Evolutionary conservation across 1,140 invertebrate species (phyloP).

Genomic region (Danaus plexippus): DNA sequence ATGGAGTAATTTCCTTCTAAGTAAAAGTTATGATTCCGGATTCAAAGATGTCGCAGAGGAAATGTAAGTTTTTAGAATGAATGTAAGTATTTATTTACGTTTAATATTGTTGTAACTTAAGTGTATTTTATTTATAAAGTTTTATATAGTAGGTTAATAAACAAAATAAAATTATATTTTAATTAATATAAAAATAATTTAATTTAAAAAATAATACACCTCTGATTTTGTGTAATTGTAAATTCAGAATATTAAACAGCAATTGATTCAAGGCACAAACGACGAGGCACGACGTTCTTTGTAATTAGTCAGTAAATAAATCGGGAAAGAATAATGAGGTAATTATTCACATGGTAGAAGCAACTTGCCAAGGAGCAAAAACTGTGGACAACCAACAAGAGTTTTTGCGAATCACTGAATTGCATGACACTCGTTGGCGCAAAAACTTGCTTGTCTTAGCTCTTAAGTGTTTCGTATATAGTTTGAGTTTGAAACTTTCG

Average conservation of each 20-base stretch:
- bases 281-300: background rate
- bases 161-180: no score
- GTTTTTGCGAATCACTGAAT: slow-evolving; percentile 20
- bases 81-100: no score
- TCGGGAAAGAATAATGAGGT: slow-evolving; percentile 15
- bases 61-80: no score
- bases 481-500: slow-evolving; percentile 43
- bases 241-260: no score
- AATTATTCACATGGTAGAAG: slow-evolving; percentile 19
- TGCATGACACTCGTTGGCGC: slow-evolving; percentile 1
- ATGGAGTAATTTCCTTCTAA: slow-evolving; percentile 33
- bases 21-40: background rate
- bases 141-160: no score
- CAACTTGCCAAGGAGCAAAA: slow-evolving; percentile 18
- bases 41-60: background rate
- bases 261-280: background rate
- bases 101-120: no score
- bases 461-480: slow-evolving; percentile 56
- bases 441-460: slow-evolving; percentile 19
- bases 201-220: no score
- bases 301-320: slow-evolving; percentile 16
- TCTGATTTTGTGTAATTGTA: no score
- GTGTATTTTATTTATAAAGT: no score
- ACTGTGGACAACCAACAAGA: slow-evolving; percentile 12
- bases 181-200: no score